Percentiles rank a stretch among this genome's conserved stretches.
Evolutionary conservation across 2,113 vertebrate species (phyloP).

Genomic region (Rousettus leschenaultii): DNA sequence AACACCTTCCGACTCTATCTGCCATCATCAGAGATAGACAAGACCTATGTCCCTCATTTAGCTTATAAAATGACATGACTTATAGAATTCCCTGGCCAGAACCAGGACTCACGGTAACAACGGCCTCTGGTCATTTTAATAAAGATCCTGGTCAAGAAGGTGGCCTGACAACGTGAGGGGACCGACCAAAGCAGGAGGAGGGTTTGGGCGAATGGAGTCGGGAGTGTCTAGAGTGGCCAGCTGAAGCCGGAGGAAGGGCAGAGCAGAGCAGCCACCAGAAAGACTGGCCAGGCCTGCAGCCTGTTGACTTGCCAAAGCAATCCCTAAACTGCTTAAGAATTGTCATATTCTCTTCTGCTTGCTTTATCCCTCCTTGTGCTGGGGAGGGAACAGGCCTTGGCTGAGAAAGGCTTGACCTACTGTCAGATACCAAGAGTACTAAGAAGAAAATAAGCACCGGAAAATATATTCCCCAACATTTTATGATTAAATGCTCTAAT

Average conservation of each 20-base stretch:
- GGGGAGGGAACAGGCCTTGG: not conserved
- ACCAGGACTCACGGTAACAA: not conserved
- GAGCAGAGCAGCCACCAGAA: not conserved
- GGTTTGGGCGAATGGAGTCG: no score
- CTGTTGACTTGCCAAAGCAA: rapidly evolving
- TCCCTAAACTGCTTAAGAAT: not conserved
- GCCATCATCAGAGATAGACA: not conserved
- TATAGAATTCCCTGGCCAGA: not conserved
- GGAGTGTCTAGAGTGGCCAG: not conserved
- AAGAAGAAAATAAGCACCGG: not conserved
- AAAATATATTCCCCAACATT: not conserved
- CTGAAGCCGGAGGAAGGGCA: not conserved
- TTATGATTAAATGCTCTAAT: slow-evolving; percentile 1
- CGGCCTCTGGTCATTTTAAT: not conserved
- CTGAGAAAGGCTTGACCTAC: not conserved
- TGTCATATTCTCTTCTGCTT: not conserved
- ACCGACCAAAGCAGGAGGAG: not conserved
- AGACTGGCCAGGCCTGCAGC: not conserved
- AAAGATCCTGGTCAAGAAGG: not conserved
- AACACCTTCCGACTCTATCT: not conserved
- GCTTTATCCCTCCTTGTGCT: not conserved
- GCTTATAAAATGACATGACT: not conserved
- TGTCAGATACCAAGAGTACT: not conserved
- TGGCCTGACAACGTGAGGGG: not conserved
- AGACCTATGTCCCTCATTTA: not conserved